Percentiles rank a stretch among this genome's conserved stretches.
These are phyloP conservation scores for Phasia obesa DNA, from an alignment of 2,888 invertebrate genomes.

Conservation along the genomic window DNA sequence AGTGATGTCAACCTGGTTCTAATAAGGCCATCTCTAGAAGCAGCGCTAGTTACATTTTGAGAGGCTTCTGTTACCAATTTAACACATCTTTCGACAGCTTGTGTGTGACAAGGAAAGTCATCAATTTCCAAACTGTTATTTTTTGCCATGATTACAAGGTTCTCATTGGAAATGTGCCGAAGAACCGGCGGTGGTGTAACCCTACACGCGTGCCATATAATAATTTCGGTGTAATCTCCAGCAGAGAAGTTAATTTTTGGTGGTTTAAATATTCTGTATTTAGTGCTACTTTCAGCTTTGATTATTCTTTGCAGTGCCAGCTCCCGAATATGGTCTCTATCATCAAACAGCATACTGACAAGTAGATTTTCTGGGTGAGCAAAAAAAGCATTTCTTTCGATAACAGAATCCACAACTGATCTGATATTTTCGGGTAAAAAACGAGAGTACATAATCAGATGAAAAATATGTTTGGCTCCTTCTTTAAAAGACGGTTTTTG, in stretches of 20 bases:
- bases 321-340: neutral
- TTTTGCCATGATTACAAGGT: neutral
- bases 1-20: constrained; percentile 11
- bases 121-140: neutral
- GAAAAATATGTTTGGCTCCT: constrained; percentile 21
- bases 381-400: constrained; percentile 3
- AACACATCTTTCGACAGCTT: constrained; percentile 13
- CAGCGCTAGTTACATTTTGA: neutral
- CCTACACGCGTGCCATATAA: neutral
- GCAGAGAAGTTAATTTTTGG: constrained; percentile 21
- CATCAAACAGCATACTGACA: neutral
- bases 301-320: neutral
- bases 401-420: constrained; percentile 5
- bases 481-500: constrained; percentile 37
- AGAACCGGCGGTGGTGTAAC: constrained; percentile 16
- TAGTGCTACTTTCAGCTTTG: neutral
- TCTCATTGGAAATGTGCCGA: neutral
- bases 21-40: neutral
- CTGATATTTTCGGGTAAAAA: constrained; percentile 11
- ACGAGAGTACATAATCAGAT: constrained; percentile 9
- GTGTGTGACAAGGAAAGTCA: constrained; percentile 18
- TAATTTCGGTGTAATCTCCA: too few species aligned
- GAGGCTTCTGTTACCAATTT: constrained; percentile 23
- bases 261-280: constrained; percentile 17
- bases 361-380: constrained; percentile 33